Evolutionary conservation across 2,888 invertebrate genomes (phyloP).

Genomic region (Agriopis aurantiaria): DNA sequence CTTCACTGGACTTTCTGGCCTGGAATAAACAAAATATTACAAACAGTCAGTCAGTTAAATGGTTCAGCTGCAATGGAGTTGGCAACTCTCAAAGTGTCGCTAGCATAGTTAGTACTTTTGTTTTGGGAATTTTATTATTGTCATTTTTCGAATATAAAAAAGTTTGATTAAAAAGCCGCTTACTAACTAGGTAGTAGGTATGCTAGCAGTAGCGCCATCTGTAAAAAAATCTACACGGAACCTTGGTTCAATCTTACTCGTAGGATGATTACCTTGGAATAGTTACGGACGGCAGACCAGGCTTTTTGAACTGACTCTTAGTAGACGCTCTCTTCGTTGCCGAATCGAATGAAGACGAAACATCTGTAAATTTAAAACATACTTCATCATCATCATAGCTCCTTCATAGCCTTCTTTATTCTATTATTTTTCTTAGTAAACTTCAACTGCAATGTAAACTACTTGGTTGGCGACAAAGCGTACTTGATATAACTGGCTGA

Average conservation of each 20-base stretch:
- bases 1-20: slow-evolving; percentile 93
- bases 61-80: background rate
- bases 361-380: slow-evolving; percentile 55
- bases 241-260: background rate
- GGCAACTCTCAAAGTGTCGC: background rate
- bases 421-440: background rate
- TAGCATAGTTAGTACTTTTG: too few species aligned
- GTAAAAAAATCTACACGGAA: too few species aligned
- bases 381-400: too few species aligned
- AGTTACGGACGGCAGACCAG: slow-evolving; percentile 73
- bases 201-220: too few species aligned
- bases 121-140: too few species aligned
- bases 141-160: too few species aligned
- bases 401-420: too few species aligned
- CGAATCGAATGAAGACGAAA: slow-evolving; percentile 73
- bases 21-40: slow-evolving; percentile 59
- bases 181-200: too few species aligned
- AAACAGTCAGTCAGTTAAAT: background rate
- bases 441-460: background rate
- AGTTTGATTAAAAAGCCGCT: too few species aligned
- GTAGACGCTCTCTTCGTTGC: slow-evolving; percentile 76
- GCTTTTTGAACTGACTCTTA: slow-evolving; percentile 75
- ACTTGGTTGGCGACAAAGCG: slow-evolving; percentile 43
- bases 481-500: slow-evolving; percentile 80
- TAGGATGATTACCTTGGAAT: slow-evolving; percentile 67